phyloP scores from a whole-genome alignment of 35 echinoderm and acorn worm genomes.

The Lytechinus pictus region DNA sequence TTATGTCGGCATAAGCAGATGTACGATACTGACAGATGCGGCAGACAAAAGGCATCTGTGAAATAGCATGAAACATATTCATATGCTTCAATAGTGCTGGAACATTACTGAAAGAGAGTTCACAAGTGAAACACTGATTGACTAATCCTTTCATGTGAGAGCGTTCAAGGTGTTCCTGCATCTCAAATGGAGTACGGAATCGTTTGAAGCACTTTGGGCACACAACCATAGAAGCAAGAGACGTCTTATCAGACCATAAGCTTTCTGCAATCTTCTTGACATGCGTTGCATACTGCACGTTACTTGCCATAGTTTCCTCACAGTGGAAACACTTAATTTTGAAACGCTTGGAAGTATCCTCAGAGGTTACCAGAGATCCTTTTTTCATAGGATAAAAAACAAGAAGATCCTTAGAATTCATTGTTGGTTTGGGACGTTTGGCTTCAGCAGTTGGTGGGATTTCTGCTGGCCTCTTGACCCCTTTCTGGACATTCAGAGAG shows the following conservation, averaged over 20 bases:
- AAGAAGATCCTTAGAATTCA: not conserved
- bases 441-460: not conserved
- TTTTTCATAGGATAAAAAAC: not conserved
- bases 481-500: not conserved
- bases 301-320: slow-evolving; percentile 57
- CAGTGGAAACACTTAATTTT: slow-evolving; percentile 72
- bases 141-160: slow-evolving; percentile 58
- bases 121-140: slow-evolving; percentile 61
- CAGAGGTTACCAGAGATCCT: not conserved
- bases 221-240: slow-evolving; percentile 58
- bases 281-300: slow-evolving; percentile 63
- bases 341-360: not conserved
- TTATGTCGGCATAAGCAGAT: slow-evolving; percentile 61
- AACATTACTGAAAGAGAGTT: slow-evolving; percentile 48
- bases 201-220: slow-evolving; percentile 65
- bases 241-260: slow-evolving; percentile 38
- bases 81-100: slow-evolving; percentile 44
- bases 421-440: slow-evolving; percentile 28
- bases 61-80: slow-evolving; percentile 33
- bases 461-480: slow-evolving; percentile 39
- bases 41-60: slow-evolving; percentile 77
- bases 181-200: slow-evolving; percentile 63
- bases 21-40: slow-evolving; percentile 62
- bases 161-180: slow-evolving; percentile 63
- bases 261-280: slow-evolving; percentile 74